Evolutionary conservation across 2,113 vertebrate species (phyloP), one percentile per base, ranked within the genome.

Genomic region (Archilochus colubris): DNA sequence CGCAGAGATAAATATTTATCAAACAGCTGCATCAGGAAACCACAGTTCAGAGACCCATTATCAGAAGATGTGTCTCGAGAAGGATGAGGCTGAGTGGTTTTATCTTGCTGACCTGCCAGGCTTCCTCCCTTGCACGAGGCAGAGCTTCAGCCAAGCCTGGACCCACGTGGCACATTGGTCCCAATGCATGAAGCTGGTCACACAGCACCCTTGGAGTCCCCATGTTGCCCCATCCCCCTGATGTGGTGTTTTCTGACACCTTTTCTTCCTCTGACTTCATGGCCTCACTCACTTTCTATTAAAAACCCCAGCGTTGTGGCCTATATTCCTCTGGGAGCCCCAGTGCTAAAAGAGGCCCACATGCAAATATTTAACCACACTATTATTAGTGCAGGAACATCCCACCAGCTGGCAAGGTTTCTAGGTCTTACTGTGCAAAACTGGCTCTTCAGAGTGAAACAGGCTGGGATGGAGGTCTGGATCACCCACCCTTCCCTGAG

Each of bases 1-100:
- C 95, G 82, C 91, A 90, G 88, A 95, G 95, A 95, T 93, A 97
- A 96, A 95, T 95, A 96, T 95, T 96, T 95, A 95, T 96, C 94
- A 94, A 95, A 88, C 38, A 83, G 73, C 85, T 96, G 91, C 93
- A 91, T 95, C 94, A 96, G 95, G 94, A 96, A 97, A 97, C 94
- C 96, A 72, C 91, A 86, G 66, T 88, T 94, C 89, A 77, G 85
- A 95, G 93, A 77, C 33, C 48, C 82, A 72, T 85, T 48, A 78
- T 61, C 3, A 0, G 89, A 75, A 2, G 0, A 67, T 48, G 79
- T 23, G 93, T 90, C 87, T 96, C 40, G 9, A 89, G 91, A 95
- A 89, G 89, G 95, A 95, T 92, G 91, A 94, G 94, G 67, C 91
- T 93, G 88, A 92, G 93, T 93, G 93, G 74, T 75, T 95, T 89